Conservation (phyloP, 35 echinoderm and acorn worm genomes). For the Heliocidaris erythrogramma region DNA sequence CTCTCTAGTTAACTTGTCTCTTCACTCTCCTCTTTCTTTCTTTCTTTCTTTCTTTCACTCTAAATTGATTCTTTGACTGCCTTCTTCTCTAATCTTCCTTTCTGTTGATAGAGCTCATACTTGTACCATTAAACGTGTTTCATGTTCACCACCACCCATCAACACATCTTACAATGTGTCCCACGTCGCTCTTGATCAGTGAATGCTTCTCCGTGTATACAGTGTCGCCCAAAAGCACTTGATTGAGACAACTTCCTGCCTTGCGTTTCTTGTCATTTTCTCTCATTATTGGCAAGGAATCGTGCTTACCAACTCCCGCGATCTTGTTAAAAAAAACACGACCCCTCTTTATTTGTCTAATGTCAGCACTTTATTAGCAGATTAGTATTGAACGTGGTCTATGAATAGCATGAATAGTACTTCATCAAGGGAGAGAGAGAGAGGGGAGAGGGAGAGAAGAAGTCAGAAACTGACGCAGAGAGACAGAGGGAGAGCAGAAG, state of each 20-base stretch:
- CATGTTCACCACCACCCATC: background rate
- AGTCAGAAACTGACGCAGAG: too few species aligned
- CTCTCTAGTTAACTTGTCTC: too few species aligned
- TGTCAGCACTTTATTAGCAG: slow-evolving; percentile 10
- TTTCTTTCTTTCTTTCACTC: too few species aligned
- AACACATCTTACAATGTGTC: background rate
- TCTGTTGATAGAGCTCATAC: background rate
- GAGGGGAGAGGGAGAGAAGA: background rate
- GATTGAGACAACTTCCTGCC: background rate
- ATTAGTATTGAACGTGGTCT: background rate
- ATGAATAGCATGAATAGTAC: background rate
- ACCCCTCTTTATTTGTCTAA: background rate
- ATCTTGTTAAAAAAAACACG: background rate
- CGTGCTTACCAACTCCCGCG: background rate
- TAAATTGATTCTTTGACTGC: too few species aligned
- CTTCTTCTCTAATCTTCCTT: background rate
- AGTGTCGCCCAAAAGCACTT: background rate
- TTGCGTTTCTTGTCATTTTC: background rate
- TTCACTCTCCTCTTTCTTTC: too few species aligned
- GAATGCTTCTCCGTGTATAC: background rate
- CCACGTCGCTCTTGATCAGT: background rate
- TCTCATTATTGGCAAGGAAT: background rate
- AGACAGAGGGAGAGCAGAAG: too few species aligned
- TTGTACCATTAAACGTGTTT: background rate
- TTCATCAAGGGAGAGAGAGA: background rate